phyloP scores from a whole-genome alignment of 2,888 invertebrate species.

The Crossocerus cetratus region DNA sequence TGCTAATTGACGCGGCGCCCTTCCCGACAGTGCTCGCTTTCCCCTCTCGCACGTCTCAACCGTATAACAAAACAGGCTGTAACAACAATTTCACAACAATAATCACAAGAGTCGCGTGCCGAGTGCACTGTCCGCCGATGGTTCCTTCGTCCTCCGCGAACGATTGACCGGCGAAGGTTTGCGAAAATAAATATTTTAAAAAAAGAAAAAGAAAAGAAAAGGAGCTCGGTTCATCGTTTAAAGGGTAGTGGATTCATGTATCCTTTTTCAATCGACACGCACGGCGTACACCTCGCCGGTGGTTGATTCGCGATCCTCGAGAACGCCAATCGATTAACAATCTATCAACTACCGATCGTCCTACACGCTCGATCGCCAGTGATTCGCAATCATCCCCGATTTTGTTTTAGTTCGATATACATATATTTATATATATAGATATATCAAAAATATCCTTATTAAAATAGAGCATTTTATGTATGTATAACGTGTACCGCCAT shows the following conservation, averaged over 20 bases:
- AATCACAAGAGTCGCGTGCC: conserved; percentile 12
- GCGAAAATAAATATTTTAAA: not conserved
- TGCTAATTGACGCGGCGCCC: not conserved
- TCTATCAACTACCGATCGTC: conserved; percentile 48
- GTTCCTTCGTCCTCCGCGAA: conserved; percentile 15
- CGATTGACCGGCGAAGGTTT: conserved; percentile 17
- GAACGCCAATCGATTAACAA: conserved; percentile 47
- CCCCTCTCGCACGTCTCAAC: not conserved
- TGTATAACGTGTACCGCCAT: conserved; percentile 69
- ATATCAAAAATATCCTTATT: conserved; percentile 77
- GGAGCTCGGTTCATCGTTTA: not conserved
- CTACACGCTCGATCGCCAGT: conserved; percentile 35
- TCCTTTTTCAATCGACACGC: conserved; percentile 14
- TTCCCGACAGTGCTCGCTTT: no score
- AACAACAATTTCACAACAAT: conserved; percentile 42
- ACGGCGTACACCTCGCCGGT: conserved; percentile 48
- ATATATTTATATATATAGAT: conserved; percentile 70
- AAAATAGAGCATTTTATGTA: conserved; percentile 74
- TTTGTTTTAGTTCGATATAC: conserved; percentile 51
- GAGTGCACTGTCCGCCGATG: not conserved
- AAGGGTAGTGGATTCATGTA: not conserved
- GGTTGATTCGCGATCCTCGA: conserved; percentile 16
- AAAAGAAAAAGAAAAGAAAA: no score
- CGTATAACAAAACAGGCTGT: conserved; percentile 29
- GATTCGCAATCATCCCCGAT: conserved; percentile 24